Base-by-base conservation (phyloP, 2,888 invertebrate species). In the Tinea pellionella region DNA sequence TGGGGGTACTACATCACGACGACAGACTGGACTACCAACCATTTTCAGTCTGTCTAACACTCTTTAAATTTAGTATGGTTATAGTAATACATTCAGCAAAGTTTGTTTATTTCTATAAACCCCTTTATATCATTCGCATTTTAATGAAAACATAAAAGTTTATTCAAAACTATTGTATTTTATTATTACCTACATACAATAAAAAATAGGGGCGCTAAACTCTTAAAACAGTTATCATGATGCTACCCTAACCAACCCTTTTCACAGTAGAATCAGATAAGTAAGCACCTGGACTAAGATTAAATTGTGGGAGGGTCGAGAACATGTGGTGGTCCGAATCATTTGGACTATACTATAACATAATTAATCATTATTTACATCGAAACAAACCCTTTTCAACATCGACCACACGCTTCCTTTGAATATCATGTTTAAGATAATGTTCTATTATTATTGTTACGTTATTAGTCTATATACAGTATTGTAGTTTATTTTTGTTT, bases 331-430 rank as follows among this genome's bases (percentile, higher is more conserved):
- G 66, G 72, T 68, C 67, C 78, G 81, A 37, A 83, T 85, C 85
- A 85, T 83, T 80, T 70, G 77, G 72, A 73, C 73, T 78, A 79
- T 81, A 84, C 82, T 78, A 77, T 73, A 53, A 47, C 12, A 76
- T 78, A 79, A 85, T 86, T 84, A 85, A 86, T 86, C 84, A 84
- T 78, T 79, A 83, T 79, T 77, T 77, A 72, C 47, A 41, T 29
- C 6, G 2, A 47, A 59, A 30, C 30, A 57, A 59, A 59, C 59
- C 59, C 43, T 47, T 43, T 57, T 12, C n/a, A 53, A 53, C 24
- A 53, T 53, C 41, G 41, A 41, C 41, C 13, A 41, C 41, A 41
- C 24, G 24, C 24, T 24, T 24, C 24, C 24, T 24, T 24, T 24
- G 24, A 24, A 24, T 37, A 37, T 37, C n/a, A n/a, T 37, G 37